Evolutionary conservation across 2,113 vertebrate genomes (phyloP), one percentile per base, ranked within the genome.

Genomic region (Tachysurus fulvidraco): DNA sequence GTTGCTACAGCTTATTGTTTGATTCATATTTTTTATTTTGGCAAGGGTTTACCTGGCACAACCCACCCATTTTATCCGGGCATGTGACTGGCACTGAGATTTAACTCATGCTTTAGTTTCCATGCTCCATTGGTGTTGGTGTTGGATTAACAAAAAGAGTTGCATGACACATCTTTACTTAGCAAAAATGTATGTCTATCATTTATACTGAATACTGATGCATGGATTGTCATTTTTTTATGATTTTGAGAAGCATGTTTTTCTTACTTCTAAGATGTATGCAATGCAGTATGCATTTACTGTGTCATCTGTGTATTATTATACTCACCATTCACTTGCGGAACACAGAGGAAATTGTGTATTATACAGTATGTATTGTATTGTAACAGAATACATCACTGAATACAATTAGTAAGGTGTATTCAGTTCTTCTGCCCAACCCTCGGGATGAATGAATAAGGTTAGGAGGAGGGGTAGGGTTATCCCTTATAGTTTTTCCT

Each of bases 341-440:
- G 60, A 60, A 60, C 57, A 81, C 10, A 21, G 54, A 36, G 17
- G 77, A 59, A 80, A 80, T 21, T 57, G n/a, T 81, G 55, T 19
- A 57, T 79, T 79, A n/a, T n/a, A n/a, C n/a, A n/a, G 12, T 79
- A 79, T 30, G 52, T 52, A 81, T 60, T 81, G 30, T 41, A 60
- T 60, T 81, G 55, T 81, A 81, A 81, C 55, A 81, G 19, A 60
- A 81, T 81, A 81, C 21, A 60, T 25, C 11, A 25, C 5, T 60
- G 78, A 81, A 60, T 44, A 25, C 55, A 60, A 30, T 44, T 60
- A 57, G 28, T 9, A 21, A 59, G 77, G 74, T 28, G 23, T 80
- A 41, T 81, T 81, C 21, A 25, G 21, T 81, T 81, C 78, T 23
- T 41, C 28, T 60, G 78, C 55, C 36, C 30, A 81, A 81, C 55